Evolutionary conservation across 2,113 vertebrate species (phyloP), one percentile per base, ranked within the genome.

Genomic region (Mobula birostris): DNA sequence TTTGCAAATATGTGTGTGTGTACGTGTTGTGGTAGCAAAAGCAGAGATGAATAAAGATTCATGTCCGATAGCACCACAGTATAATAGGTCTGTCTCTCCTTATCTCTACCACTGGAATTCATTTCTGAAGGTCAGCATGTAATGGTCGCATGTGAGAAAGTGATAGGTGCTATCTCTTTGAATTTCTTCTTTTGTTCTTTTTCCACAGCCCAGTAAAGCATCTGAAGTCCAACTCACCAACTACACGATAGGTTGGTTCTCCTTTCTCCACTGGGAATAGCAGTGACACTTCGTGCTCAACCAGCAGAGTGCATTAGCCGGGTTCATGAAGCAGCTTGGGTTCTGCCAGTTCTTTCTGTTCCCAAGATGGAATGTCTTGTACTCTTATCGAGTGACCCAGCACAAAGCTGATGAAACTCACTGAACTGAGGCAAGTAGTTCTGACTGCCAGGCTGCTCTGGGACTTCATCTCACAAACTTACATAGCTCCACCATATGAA

Each of bases 261-360:
- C 15, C 14, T 68, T 90, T 68, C 63, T 90, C 5, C 5, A 36
- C 17, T 90, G 85, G 68, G n/a, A 74, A 74, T 68, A 93, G 32
- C 68, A 72, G 12, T 93, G 36, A 90, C 68, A 74, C 19, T 48
- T 93, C 27, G 32, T 56, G 68, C 32, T 93, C 90, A 93, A 24
- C 19, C 21, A 68, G 36, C 68, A 74, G n/a, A n/a, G 7, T 68
- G 61, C 61, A 32, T 90, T 90, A 90, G 85, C 48, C 74, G 36
- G 11, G 91, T 93, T 93, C 70, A 56, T 76, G 91, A 66, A 93
- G 72, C 68, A 56, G 40, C 8, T 15, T 72, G 91, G 17, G 66
- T 24, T 93, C 91, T 72, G 32, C 91, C 91, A 93, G 91, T 74
- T 93, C 91, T 93, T 93, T 74, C 36, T 56, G 91, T 56, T 93